Base-by-base conservation (phyloP, 64 coral and sea anemone species). In the Catalaphyllia jardinei region DNA sequence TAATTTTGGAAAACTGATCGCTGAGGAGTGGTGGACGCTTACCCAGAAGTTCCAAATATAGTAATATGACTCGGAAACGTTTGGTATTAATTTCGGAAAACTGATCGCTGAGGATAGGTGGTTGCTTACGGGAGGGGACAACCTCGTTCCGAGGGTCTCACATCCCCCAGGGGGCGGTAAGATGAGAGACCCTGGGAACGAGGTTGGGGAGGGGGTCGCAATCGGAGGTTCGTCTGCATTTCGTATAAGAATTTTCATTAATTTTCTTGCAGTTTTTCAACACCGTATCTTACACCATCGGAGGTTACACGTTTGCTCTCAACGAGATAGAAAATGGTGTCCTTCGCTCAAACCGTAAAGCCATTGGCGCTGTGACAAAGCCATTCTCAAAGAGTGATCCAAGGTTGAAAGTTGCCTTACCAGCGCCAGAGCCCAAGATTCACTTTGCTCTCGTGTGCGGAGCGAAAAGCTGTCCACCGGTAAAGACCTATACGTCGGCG, bases 361-460 rank as follows among this genome's bases (percentile, higher is more conserved):
- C 96, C 11, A 92, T 98, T 46, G 96, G 93, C 29, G 93, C 96
- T 8, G 54, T 95, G 39, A 85, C 78, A 16, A 92, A 74, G 50
- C 96, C 96, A 18, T 98, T 98, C 71, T 67, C 61, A 10, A 98
- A 98, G 67, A 90, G 64, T 31, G 96, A 98, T 57, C 93, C 96
- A 16, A 77, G 93, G 16, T 61, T 98, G 79, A 93, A 79, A 51
- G 62, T 98, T 10, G 96, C 96, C 8, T 75, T 98, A n/a, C 55
- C 75, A 6, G 87, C 89, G n/a, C 88, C 93, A 24, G 96, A 98
- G 78, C 96, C 96, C 15, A 92, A 92, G 93, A 87, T 98, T 51
- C 96, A 98, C 75, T 98, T 98, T 86, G 96, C 90, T 18, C 73
- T 98, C 19, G 96, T 98, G 9, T 98, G 96, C 42, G 96, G 96